Evolutionary conservation across 2,888 invertebrate species (phyloP), one percentile per base, ranked within the genome.

Genomic region (Drosophila macrospina): DNA sequence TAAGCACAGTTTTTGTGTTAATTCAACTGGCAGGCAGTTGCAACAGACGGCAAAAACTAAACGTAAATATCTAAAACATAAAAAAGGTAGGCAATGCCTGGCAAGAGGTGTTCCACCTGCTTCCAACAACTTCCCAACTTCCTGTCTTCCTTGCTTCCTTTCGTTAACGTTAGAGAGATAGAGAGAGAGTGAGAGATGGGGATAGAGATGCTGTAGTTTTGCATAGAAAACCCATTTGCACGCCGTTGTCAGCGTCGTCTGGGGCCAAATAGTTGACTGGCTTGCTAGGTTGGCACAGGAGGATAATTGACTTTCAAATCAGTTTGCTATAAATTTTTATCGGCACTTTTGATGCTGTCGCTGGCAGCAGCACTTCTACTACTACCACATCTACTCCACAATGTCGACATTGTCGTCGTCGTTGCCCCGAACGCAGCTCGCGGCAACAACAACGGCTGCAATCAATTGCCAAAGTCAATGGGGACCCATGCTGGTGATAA

Each of bases 241-340:
- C 85, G 74, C 87, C 83, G 75, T 69, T 73, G 68, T 55, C 68
- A 79, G 62, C 74, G 42, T 57, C 45, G 81, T 68, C 80, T 72
- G 67, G 67, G 72, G 69, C 61, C 48, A 61, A 80, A 83, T 80
- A 84, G 86, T 80, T 74, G 66, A 64, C 69, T 52, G 50, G 52
- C 13, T 36, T 54, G 24, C 51, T 34, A 26, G 47, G 41, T 13
- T 41, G n/a, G 45, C 45, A 44, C 36, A 32, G 68, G 55, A 83
- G 83, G 90, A 90, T 90, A 90, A 90, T 90, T 90, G 91, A 90
- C 91, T 91, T 90, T 90, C 90, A 90, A 90, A 90, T 90, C 90
- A 90, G 90, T 89, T 90, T 91, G 90, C 90, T 89, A 90, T 90
- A 90, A 91, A 91, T 88, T 91, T 90, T 90, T 90, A 90, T 90